These are phyloP conservation scores for Orthosia incerta DNA, from an alignment of 2,888 invertebrate genomes.

Conservation along the genomic window DNA sequence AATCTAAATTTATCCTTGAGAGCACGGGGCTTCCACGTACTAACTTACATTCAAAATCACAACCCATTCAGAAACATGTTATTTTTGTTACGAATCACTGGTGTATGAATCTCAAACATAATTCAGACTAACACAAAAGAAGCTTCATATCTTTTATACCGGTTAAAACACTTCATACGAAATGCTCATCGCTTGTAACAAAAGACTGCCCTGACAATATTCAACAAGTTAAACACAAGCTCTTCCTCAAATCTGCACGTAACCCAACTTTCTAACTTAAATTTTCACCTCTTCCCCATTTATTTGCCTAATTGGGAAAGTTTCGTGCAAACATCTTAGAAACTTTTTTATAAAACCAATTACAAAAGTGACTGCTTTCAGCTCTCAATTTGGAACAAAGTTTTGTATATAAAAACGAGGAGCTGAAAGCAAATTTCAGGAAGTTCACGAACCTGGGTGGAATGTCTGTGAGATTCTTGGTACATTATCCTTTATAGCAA, in stretches of 20 bases:
- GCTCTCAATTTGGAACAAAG: slow-evolving; percentile 44
- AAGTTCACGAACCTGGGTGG: slow-evolving; percentile 7
- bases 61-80: not conserved
- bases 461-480: slow-evolving; percentile 2
- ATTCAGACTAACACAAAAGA: slow-evolving; percentile 12
- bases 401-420: slow-evolving; percentile 45
- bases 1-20: not conserved
- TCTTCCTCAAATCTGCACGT: slow-evolving; percentile 48
- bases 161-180: slow-evolving; percentile 8
- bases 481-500: not conserved
- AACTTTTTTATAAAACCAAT: slow-evolving; percentile 64
- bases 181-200: slow-evolving; percentile 30
- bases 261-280: slow-evolving; percentile 44
- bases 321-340: slow-evolving; percentile 57
- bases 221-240: slow-evolving; percentile 55
- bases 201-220: slow-evolving; percentile 50
- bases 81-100: slow-evolving; percentile 28
- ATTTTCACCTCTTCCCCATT: slow-evolving; percentile 57
- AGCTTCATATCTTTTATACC: not conserved
- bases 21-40: not conserved
- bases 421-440: slow-evolving; percentile 23
- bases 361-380: slow-evolving; percentile 46
- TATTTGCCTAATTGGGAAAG: slow-evolving; percentile 67
- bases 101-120: slow-evolving; percentile 7
- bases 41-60: not conserved